Conservation (phyloP, 2,113 vertebrate genomes). For the Entosphenus tridentatus region DNA sequence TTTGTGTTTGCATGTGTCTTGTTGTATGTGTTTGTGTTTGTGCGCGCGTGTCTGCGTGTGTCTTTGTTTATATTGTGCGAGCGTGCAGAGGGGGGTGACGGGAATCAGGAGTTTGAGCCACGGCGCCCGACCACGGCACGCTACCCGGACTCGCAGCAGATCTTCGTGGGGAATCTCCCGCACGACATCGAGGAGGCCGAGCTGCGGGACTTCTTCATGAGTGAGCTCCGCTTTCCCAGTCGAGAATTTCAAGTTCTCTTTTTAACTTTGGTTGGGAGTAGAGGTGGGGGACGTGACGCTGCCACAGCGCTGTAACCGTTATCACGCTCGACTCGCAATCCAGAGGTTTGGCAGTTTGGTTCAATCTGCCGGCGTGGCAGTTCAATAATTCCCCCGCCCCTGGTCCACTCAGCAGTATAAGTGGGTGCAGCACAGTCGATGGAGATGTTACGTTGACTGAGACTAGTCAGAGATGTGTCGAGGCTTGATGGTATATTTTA, state of each 20-base stretch:
- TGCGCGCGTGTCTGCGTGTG: neutral
- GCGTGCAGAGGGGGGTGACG: neutral
- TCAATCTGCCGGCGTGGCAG: no score
- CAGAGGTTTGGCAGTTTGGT: no score
- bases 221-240: slow-evolving; percentile 26
- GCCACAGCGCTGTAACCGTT: no score
- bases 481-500: no score
- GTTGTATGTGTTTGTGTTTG: neutral
- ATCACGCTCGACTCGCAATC: no score
- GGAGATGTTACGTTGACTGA: no score
- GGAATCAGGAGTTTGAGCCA: neutral
- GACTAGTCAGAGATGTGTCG: no score
- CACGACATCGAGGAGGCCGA: slow-evolving; percentile 77
- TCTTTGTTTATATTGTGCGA: neutral
- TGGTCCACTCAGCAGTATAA: no score
- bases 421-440: no score
- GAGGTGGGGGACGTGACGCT: no score
- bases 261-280: no score
- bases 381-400: no score
- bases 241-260: rapidly evolving
- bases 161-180: slow-evolving; percentile 78
- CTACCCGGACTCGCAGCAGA: slow-evolving; percentile 81
- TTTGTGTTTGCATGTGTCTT: neutral
- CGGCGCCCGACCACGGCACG: slow-evolving; percentile 28
- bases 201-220: slow-evolving; percentile 84